Evolutionary conservation across 2,888 invertebrate genomes (phyloP).

Genomic region (Sphecodes monilicornis): DNA sequence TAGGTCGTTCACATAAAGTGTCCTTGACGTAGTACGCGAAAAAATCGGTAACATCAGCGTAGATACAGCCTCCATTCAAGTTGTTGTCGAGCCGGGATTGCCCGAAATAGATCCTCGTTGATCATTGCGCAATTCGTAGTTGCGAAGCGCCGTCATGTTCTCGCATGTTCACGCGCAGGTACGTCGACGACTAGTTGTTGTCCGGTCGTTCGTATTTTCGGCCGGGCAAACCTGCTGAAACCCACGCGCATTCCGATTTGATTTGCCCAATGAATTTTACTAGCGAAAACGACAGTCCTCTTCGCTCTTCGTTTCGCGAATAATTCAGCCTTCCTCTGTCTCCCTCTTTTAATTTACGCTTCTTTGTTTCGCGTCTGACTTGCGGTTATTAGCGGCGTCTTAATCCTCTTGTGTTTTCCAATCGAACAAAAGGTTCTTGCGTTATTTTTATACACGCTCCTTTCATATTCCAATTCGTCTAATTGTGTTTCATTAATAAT

Average conservation of each 20-base stretch:
- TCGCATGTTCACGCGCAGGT: conserved; percentile 29
- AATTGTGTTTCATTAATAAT: too few species aligned
- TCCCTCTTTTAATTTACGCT: neutral
- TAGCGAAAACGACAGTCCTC: neutral
- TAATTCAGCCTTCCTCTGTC: neutral
- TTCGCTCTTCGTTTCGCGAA: neutral
- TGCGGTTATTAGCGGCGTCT: neutral
- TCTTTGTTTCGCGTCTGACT: neutral
- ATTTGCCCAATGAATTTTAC: conserved; percentile 14
- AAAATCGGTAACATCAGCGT: conserved; percentile 34
- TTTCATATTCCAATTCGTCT: too few species aligned
- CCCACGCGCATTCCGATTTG: conserved; percentile 31
- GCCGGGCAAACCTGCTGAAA: conserved; percentile 1
- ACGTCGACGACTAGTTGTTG: conserved; percentile 19
- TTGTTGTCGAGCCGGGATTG: conserved; percentile 30
- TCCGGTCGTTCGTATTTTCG: conserved; percentile 35
- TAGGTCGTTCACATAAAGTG: neutral
- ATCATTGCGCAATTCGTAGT: conserved; percentile 49
- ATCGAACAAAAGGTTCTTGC: too few species aligned
- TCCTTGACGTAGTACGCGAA: neutral
- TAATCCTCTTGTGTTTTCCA: too few species aligned
- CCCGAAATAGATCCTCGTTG: conserved; percentile 48
- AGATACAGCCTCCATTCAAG: conserved; percentile 41
- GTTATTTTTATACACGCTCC: too few species aligned
- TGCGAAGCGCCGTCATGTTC: conserved; percentile 3